Evolutionary conservation across 2,888 invertebrate genomes (phyloP), one percentile per base, ranked within the genome.

Genomic region (Aspidiotus rigidus): DNA sequence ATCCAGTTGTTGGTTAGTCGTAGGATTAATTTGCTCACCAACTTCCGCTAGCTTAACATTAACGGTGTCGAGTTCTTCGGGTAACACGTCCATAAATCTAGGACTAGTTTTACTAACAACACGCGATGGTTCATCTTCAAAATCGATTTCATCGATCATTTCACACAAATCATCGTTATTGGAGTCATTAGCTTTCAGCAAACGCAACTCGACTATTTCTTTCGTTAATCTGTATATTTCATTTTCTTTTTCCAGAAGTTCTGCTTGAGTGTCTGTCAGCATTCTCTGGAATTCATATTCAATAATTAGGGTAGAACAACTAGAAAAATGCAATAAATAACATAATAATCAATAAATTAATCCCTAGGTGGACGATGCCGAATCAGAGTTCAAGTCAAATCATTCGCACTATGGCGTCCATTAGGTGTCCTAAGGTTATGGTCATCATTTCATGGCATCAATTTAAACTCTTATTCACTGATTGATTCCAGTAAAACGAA

Each of bases 161-260:
- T 8, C 13, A 42, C 59, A 41, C 7, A 16, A 15, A 10, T 10
- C 16, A 56, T 54, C 44, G 41, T 70, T 53, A n/a, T 66, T 49
- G 40, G 53, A 28, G 64, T 61, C 56, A 13, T 40, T 60, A 56
- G 71, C 49, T 61, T 72, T 69, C 11, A 69, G 28, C 42, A 69
- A 69, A 56, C 63, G 82, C 74, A 92, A 78, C 76, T 91, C 90
- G 13, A 90, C 89, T 17, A 92, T 86, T 78, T 89, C 89, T 75
- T 86, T 86, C 40, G 88, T 89, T 15, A 89, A 80, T 70, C 83
- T 84, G 73, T 86, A 82, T 75, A 92, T 90, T 79, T 92, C 90
- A 76, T 85, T 86, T 75, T 92, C 90, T 77, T 90, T 90, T 72
- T 86, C 86, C 71, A 89, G 89, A 69, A 91, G 69, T 70, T 74